These are phyloP conservation scores for Macrosteles quadrilineatus DNA, from an alignment of 1,140 invertebrate species.

Conservation along the genomic window DNA sequence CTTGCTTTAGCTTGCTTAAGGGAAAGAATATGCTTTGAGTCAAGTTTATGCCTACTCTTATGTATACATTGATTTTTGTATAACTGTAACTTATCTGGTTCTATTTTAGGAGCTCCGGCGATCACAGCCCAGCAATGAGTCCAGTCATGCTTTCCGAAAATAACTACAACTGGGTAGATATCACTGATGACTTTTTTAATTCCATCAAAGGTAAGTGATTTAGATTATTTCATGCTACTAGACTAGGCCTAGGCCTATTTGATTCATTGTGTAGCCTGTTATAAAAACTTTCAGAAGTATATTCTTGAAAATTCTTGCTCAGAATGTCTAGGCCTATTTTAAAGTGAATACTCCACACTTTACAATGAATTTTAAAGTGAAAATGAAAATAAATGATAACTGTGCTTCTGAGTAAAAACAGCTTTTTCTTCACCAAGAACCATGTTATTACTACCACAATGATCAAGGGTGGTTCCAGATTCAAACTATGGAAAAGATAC, in stretches of 20 bases:
- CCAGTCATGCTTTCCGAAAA: slow-evolving; percentile 43
- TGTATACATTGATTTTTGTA: no score
- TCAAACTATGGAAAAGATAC: no score
- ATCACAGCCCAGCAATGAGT: slow-evolving; percentile 23
- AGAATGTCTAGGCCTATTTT: neutral
- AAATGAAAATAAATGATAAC: no score
- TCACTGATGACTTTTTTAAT: slow-evolving; percentile 74
- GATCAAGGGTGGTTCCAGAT: no score
- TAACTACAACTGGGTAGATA: slow-evolving; percentile 73
- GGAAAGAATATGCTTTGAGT: no score
- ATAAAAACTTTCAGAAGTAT: neutral
- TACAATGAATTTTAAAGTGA: neutral
- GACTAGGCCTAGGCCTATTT: neutral
- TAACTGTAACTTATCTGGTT: neutral
- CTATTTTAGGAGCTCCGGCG: neutral
- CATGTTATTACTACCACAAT: no score
- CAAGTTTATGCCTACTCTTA: no score
- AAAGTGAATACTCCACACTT: neutral
- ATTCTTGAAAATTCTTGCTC: no score
- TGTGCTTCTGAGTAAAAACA: no score
- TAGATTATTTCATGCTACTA: slow-evolving; percentile 27
- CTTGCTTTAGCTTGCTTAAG: no score
- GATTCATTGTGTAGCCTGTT: neutral
- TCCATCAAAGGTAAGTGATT: slow-evolving; percentile 66
- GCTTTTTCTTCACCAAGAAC: no score